Base-by-base conservation (phyloP, 2,113 vertebrate genomes). In the Ceyx melanurus region DNA sequence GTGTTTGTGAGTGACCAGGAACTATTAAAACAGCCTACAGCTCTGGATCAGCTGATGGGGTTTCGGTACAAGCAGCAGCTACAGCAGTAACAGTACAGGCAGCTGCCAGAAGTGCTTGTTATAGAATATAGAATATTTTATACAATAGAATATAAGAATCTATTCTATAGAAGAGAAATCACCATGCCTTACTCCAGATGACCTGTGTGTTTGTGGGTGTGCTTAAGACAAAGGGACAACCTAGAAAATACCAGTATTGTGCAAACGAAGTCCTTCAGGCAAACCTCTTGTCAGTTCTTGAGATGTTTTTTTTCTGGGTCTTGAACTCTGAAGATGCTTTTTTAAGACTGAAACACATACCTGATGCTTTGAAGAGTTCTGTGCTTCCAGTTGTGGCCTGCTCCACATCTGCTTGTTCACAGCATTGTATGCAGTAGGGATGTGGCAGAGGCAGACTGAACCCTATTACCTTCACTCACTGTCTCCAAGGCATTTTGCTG, bases 21-120 rank as follows among this genome's bases (percentile, higher is more conserved):
- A 48, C 89, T 78, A 70, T 91, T 87, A 81, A 85, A 91, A 9
- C 90, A 94, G 56, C 37, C 28, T 78, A 17, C 66, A 78, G 73
- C 88, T 82, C 80, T 96, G 92, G 86, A 89, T 33, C 77, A 91
- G 91, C 90, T 90, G 92, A 74, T 84, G 85, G 80, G 50, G 57
- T 21, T 64, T 80, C 48, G 71, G 73, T 68, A 57, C 19, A 13
- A 86, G 75, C 64, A 70, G 92, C 82, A 95, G 70, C 83, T 45
- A 43, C 6, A 81, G 79, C 83, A 68, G 82, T 19, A 62, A 62
- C 43, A 80, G 65, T 43, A 83, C 54, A 46, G 64, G 45, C 79
- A 65, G 89, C 91, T 90, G 90, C 82, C 89, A 93, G 88, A 54
- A 85, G 82, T 11, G 5, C 37, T 37, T 37, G 37, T 37, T 37